These are phyloP conservation scores for Atta cephalotes DNA, from an alignment of 1,140 invertebrate species.

Conservation along the genomic window DNA sequence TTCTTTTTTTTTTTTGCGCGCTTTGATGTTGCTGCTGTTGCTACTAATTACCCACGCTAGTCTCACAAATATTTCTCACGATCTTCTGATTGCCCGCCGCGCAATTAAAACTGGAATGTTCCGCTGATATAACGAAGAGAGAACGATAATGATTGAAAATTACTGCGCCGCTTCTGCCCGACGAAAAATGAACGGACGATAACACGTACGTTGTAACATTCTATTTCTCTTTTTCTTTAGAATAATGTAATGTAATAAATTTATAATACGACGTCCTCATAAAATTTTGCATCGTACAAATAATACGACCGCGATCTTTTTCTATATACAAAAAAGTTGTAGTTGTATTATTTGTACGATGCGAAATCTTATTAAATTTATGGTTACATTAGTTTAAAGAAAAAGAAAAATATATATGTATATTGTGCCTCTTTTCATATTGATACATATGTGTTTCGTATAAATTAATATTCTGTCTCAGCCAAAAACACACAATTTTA, in stretches of 20 bases:
- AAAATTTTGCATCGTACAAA: not conserved
- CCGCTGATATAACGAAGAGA: constrained; percentile 48
- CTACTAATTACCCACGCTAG: constrained; percentile 49
- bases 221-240: not conserved
- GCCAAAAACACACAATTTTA: not conserved
- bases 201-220: constrained; percentile 21
- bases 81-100: constrained; percentile 33
- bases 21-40: constrained; percentile 12
- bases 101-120: constrained; percentile 62
- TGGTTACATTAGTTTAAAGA: not conserved
- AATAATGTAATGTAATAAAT: not conserved
- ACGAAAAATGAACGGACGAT: constrained; percentile 33
- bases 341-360: not conserved
- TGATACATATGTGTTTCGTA: too few relatives aligned
- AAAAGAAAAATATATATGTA: not conserved
- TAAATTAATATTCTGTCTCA: not conserved
- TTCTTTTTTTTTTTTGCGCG: not conserved
- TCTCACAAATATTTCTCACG: constrained; percentile 62
- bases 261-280: not conserved
- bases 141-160: constrained; percentile 63
- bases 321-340: not conserved
- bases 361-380: not conserved
- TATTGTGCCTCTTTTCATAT: too few relatives aligned
- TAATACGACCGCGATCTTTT: not conserved
- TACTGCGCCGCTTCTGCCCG: constrained; percentile 21